Conservation (phyloP, 2,797 vertebrate species). For the Xiphophorus birchmanni region DNA sequence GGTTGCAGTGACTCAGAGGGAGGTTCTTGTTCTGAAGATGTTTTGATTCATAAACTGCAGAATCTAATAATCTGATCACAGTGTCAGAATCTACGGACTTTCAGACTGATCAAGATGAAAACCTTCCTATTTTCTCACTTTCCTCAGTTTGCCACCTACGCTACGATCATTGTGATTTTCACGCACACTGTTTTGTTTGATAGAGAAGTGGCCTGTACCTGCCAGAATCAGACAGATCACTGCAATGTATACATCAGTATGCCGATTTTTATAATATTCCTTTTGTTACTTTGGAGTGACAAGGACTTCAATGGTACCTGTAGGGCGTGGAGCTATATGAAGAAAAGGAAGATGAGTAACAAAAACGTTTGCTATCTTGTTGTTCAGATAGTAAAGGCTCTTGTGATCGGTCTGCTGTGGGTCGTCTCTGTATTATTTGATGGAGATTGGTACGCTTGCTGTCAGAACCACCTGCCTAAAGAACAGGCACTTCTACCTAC, state of each 20-base stretch:
- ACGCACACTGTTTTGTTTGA: neutral
- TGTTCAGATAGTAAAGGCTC: neutral
- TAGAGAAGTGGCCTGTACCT: neutral
- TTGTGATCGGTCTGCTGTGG: neutral
- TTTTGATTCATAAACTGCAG: neutral
- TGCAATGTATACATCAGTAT: fast-evolving
- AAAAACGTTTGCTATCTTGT: fast-evolving
- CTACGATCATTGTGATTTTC: neutral
- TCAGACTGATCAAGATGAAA: neutral
- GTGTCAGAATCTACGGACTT: neutral
- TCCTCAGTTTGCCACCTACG: neutral
- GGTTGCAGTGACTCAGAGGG: neutral
- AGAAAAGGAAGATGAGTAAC: fast-evolving
- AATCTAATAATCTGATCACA: neutral
- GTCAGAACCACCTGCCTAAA: fast-evolving
- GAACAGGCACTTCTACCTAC: fast-evolving
- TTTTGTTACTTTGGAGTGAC: neutral
- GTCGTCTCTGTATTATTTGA: neutral
- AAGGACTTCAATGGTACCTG: neutral
- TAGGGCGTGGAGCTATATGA: fast-evolving
- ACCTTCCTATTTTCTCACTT: neutral
- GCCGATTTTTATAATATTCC: neutral
- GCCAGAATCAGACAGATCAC: fast-evolving
- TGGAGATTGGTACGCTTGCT: neutral
- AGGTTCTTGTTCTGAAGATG: neutral